A percentile compares a stretch with the other conserved stretches of the same genome.
Evolutionary conservation across 2,888 invertebrate genomes (phyloP).

Genomic region (Drosophila diplacantha): DNA sequence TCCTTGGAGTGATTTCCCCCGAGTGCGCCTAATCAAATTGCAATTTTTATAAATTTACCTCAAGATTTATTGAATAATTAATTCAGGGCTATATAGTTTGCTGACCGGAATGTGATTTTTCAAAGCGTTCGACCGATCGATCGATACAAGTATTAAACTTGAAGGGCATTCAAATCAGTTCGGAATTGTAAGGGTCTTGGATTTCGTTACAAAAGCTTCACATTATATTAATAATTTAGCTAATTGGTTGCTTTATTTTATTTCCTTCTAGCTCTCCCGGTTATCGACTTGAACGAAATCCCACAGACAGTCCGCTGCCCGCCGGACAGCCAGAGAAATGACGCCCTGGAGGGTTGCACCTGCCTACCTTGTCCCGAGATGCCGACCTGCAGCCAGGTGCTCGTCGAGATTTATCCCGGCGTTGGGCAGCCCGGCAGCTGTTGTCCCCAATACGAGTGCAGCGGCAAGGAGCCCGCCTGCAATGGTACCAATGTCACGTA

Average conservation of each 20-base stretch:
- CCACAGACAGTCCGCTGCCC: background rate
- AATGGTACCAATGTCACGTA: slow-evolving; percentile 59
- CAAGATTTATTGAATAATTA: slow-evolving; percentile 51
- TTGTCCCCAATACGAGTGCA: slow-evolving; percentile 78
- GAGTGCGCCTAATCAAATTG: slow-evolving; percentile 63
- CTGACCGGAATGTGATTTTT: slow-evolving; percentile 25
- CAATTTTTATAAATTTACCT: slow-evolving; percentile 70
- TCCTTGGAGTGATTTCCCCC: slow-evolving; percentile 26
- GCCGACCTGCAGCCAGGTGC: slow-evolving; percentile 53
- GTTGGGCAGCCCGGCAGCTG: slow-evolving; percentile 76
- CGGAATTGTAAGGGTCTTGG: slow-evolving; percentile 1
- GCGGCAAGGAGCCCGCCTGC: slow-evolving; percentile 56
- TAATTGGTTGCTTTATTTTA: background rate
- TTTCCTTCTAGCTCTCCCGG: slow-evolving; percentile 13
- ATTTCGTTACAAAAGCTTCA: background rate
- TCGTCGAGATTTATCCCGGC: slow-evolving; percentile 52
- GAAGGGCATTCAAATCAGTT: slow-evolving; percentile 35
- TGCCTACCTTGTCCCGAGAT: slow-evolving; percentile 62
- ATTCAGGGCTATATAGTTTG: slow-evolving; percentile 26
- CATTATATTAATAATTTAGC: background rate
- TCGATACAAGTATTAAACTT: slow-evolving; percentile 30
- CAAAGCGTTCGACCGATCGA: slow-evolving; percentile 48
- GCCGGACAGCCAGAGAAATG: background rate
- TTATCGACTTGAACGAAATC: slow-evolving; percentile 5
- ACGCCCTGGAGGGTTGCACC: slow-evolving; percentile 35